Conservation (phyloP, 1,140 invertebrate genomes). For the Sminthurides bifidus region DNA sequence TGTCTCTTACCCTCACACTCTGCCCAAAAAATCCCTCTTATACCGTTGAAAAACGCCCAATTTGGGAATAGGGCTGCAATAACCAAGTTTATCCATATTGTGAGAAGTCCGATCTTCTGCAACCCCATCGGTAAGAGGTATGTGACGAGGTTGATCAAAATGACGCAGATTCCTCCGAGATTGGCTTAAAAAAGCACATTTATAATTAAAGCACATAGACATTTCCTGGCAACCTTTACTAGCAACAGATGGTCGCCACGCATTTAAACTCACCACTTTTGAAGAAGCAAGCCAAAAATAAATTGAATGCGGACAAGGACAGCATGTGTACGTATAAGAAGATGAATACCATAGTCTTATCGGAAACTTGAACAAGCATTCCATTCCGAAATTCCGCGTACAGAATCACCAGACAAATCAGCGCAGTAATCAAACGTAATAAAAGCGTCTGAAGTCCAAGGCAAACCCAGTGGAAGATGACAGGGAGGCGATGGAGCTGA, state of each 20-base stretch:
- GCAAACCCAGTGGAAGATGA: slow-evolving; percentile 18
- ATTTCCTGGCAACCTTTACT: background rate
- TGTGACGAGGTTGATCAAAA: background rate
- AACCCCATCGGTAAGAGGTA: slow-evolving; percentile 5
- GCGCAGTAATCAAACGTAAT: slow-evolving; percentile 17
- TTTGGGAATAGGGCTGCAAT: slow-evolving; percentile 15
- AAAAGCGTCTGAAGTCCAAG: slow-evolving; percentile 14
- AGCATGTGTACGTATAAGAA: slow-evolving; percentile 13
- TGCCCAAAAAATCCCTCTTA: slow-evolving; percentile 2
- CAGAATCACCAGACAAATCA: slow-evolving; percentile 1
- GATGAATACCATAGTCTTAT: slow-evolving; percentile 8
- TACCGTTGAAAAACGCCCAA: slow-evolving; percentile 16
- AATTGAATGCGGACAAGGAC: slow-evolving; percentile 14
- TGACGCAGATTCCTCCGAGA: slow-evolving; percentile 3
- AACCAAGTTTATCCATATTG: background rate
- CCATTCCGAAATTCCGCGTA: slow-evolving; percentile 12
- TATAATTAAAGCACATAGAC: background rate
- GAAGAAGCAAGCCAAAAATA: slow-evolving; percentile 10
- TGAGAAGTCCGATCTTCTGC: background rate
- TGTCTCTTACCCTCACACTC: slow-evolving; percentile 20
- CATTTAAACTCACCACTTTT: background rate
- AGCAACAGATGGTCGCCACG: too few relatives aligned
- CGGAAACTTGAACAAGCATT: background rate
- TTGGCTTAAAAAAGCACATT: slow-evolving; percentile 1
- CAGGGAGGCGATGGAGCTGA: slow-evolving; percentile 16